Base-by-base conservation (phyloP, 1,140 invertebrate genomes). In the Intoshia linei region DNA sequence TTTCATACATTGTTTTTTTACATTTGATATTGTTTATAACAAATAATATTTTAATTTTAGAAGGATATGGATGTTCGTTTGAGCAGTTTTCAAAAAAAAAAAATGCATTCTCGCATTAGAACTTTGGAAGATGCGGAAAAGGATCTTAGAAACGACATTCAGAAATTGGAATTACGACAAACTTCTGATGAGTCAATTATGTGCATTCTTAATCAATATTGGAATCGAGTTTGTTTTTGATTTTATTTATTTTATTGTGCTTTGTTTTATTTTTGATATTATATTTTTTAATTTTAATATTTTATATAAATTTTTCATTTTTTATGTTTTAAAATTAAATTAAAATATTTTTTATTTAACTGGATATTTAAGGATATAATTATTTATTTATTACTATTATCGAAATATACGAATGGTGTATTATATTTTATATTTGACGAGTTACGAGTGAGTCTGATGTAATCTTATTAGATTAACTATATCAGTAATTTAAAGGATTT, bases 1-100 rank as follows among this genome's bases (percentile, higher is more conserved):
- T n/a, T n/a, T n/a, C n/a, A n/a, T n/a, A n/a, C n/a, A n/a, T n/a
- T n/a, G n/a, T n/a, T n/a, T n/a, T n/a, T n/a, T n/a, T n/a, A n/a
- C n/a, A n/a, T n/a, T n/a, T n/a, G n/a, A n/a, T n/a, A n/a, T n/a
- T n/a, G n/a, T n/a, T n/a, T n/a, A n/a, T n/a, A n/a, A n/a, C n/a
- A n/a, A n/a, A n/a, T n/a, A 38, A 15, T 25, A 34, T 34, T 23
- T 31, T 10, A 32, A 40, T 45, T 46, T 27, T 42, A 61, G 55
- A 81, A 92, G 56, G 81, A 90, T 60, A 74, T 92, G 69, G 81
- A 92, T 54, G 77, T 84, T 48, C 87, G 90, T 64, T 76, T 87
- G 35, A 56, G 92, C 14, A 73, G 77, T 47, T 90, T 87, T 54
- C 83, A 92, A 61, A 92, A 92, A 50, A 83, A 81, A 57, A 87